A percentile compares a stretch with the other conserved stretches of the same genome.
phyloP scores from a whole-genome alignment of 2,888 invertebrate genomes.

The Stenurella melanura region DNA sequence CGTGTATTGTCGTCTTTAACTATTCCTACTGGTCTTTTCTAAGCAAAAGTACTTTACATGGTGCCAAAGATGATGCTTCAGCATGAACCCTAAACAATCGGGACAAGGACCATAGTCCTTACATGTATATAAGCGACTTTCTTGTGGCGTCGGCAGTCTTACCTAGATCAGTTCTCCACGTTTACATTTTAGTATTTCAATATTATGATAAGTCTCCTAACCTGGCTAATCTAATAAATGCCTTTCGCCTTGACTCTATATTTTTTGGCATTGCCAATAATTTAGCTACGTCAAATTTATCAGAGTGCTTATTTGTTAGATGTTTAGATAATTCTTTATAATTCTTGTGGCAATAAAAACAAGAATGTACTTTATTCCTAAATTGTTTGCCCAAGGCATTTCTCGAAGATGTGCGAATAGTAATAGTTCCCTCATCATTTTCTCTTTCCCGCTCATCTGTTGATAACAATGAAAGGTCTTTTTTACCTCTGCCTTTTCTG shows the following conservation, averaged over 20 bases:
- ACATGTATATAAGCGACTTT: not conserved
- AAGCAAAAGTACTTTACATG: constrained; percentile 31
- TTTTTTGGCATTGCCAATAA: not conserved
- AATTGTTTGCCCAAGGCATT: not conserved
- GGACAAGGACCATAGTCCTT: constrained; percentile 41
- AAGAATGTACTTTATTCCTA: not conserved
- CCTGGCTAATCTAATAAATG: not conserved
- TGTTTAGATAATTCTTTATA: not conserved
- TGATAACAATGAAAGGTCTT: too few relatives aligned
- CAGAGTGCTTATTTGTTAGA: not conserved
- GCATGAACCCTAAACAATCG: constrained; percentile 39
- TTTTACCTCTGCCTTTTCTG: too few relatives aligned
- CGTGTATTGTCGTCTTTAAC: not conserved
- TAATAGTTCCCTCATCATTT: too few relatives aligned
- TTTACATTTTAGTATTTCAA: not conserved
- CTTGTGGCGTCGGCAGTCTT: not conserved
- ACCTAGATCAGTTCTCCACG: not conserved
- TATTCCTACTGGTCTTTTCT: not conserved
- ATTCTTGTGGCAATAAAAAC: not conserved
- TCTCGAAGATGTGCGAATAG: not conserved
- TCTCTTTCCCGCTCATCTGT: too few relatives aligned
- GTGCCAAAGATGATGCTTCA: constrained; percentile 24
- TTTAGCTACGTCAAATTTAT: not conserved
- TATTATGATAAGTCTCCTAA: not conserved
- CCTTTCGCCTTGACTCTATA: not conserved